phyloP scores from a whole-genome alignment of 2,888 invertebrate genomes.

The Platerodrilus igneus region DNA sequence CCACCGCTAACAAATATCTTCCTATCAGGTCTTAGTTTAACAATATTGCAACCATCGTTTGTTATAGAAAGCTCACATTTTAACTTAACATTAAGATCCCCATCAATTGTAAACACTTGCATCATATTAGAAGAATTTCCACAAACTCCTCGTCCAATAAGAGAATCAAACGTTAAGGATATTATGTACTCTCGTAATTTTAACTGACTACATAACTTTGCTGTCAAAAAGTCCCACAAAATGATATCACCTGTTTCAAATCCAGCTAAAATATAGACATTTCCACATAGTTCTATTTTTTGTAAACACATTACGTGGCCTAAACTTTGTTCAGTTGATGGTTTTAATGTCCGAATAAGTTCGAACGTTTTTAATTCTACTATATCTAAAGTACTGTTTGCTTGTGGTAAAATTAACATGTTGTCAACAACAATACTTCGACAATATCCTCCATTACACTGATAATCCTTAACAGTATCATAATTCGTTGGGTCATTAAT shows the following conservation, averaged over 20 bases:
- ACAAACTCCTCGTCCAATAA: constrained; percentile 62
- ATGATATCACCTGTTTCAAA: constrained; percentile 71
- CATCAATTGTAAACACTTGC: constrained; percentile 53
- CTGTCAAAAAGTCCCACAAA: constrained; percentile 65
- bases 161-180: constrained; percentile 66
- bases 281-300: constrained; percentile 48
- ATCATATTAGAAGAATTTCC: constrained; percentile 61
- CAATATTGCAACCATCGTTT: constrained; percentile 67
- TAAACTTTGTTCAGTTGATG: constrained; percentile 48
- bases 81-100: constrained; percentile 54
- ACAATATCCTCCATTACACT: constrained; percentile 69
- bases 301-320: constrained; percentile 67
- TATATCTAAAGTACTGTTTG: constrained; percentile 52
- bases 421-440: constrained; percentile 59
- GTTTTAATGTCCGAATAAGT: constrained; percentile 45
- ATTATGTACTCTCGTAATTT: constrained; percentile 63
- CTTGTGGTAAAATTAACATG: constrained; percentile 63
- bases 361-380: constrained; percentile 45
- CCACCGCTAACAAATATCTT: constrained; percentile 71
- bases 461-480: constrained; percentile 53
- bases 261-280: constrained; percentile 59
- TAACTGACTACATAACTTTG: constrained; percentile 54
- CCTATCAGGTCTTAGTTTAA: constrained; percentile 63
- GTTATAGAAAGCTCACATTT: constrained; percentile 62
- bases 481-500: constrained; percentile 57